Base-by-base conservation (phyloP, 2,113 vertebrate species). In the Carassius carassius region DNA sequence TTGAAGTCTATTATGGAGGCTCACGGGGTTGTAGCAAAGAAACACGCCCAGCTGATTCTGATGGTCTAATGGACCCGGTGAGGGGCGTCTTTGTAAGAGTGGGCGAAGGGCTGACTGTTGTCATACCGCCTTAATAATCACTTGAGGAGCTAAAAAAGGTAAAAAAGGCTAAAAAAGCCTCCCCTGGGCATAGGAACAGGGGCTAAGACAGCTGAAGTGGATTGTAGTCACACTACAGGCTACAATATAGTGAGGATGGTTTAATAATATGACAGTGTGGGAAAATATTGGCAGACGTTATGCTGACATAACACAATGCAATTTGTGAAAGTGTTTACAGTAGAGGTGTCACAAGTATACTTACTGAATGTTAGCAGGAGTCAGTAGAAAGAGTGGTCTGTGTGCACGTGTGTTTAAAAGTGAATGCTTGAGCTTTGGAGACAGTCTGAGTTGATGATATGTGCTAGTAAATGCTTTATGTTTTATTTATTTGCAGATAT, bases 21-120 rank as follows among this genome's bases (percentile, higher is more conserved):
- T 78, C 83, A 82, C 14, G 6, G 37, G 54, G 83, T 58, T n/a
- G 49, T 58, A 78, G 13, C 21, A 77, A 44, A 85, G 69, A 85
- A 83, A 85, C 88, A 88, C 80, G 75, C 86, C 86, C 86, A 87
- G 70, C 70, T 87, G 88, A 87, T 87, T 85, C 85, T 87, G 81
- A 67, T 51, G 23, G 81, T 78, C 76, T 85, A 70, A 81, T 79
- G 44, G 19, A 25, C 83, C 74, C 83, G 65, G 86, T 76, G 74
- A 85, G 85, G 81, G 87, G 65, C 63, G 67, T 79, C 85, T 86
- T 88, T 86, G 85, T 81, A 83, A 88, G 83, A 78, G 73, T 35
- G 14, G 62, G 35, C 32, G 14, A 54, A 75, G 69, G 47, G 83
- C 75, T 63, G 51, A 72, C 54, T 88, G 85, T 86, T 86, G 70